A percentile compares a stretch with the other conserved stretches of the same genome.
Conservation (phyloP, 2,113 vertebrate genomes). For the Edolisoma coerulescens region DNA sequence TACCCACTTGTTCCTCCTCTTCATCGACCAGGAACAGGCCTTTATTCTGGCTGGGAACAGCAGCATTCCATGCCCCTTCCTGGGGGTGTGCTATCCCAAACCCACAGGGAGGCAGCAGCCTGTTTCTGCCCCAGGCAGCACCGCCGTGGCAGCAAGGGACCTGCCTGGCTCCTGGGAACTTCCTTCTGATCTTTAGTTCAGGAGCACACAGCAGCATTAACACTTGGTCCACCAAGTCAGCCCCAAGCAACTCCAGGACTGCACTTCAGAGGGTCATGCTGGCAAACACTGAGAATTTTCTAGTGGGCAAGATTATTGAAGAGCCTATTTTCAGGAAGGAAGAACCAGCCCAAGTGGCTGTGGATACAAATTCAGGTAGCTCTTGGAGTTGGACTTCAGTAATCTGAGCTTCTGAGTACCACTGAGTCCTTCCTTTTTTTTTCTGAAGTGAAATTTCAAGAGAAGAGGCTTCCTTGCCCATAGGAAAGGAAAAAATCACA, state of each 20-base stretch:
- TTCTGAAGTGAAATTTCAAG: background rate
- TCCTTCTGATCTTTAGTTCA: background rate
- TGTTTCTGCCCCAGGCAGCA: background rate
- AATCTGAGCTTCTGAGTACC: background rate
- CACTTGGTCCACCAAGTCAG: background rate
- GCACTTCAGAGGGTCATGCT: background rate
- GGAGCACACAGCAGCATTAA: background rate
- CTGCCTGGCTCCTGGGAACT: background rate
- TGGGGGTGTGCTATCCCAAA: fast-evolving
- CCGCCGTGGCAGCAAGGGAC: fast-evolving
- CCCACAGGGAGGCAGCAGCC: background rate
- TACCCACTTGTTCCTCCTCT: background rate
- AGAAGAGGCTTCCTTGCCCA: background rate
- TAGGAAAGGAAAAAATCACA: background rate
- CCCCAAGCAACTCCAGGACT: background rate
- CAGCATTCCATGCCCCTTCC: no score
- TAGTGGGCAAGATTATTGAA: background rate
- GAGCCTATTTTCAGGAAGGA: background rate
- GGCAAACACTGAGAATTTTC: background rate
- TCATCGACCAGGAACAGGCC: background rate
- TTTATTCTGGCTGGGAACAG: background rate
- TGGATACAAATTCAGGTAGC: background rate
- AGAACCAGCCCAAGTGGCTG: background rate
- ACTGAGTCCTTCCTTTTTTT: background rate
- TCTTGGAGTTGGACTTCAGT: background rate